These are phyloP conservation scores for Sebastes reedi DNA, from an alignment of 2,797 vertebrate species.

Conservation along the genomic window DNA sequence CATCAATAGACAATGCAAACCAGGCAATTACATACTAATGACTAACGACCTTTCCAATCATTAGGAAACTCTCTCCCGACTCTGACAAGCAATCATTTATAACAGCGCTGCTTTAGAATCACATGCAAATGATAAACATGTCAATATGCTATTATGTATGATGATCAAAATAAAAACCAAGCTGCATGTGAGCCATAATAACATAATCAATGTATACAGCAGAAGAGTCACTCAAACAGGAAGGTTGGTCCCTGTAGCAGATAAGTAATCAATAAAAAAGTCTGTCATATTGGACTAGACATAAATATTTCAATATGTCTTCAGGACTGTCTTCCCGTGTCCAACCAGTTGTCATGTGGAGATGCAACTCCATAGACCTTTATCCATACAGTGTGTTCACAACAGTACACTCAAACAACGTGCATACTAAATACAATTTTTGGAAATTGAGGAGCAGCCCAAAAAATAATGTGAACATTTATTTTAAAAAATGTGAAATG, in stretches of 20 bases:
- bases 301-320: neutral
- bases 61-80: neutral
- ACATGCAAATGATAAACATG: neutral
- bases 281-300: neutral
- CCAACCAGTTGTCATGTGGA: neutral
- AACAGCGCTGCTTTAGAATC: neutral
- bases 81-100: conserved; percentile 1
- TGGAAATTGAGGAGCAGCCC: no score
- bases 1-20: conserved; percentile 13
- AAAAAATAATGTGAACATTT: no score
- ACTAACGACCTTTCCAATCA: conserved; percentile 11
- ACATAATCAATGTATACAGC: neutral
- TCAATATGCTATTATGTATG: neutral
- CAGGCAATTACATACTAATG: conserved; percentile 11
- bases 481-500: no score
- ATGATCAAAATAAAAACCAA: neutral
- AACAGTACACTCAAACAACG: no score
- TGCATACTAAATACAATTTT: no score
- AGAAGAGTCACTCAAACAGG: neutral
- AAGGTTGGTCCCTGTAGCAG: neutral
- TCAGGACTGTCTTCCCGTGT: neutral
- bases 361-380: neutral
- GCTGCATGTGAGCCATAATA: neutral
- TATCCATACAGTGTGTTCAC: neutral
- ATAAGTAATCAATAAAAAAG: conserved; percentile 1